Evolutionary conservation across 2,888 invertebrate species (phyloP), one percentile per base, ranked within the genome.

Genomic region (Ashinkailepas kermadecensis): DNA sequence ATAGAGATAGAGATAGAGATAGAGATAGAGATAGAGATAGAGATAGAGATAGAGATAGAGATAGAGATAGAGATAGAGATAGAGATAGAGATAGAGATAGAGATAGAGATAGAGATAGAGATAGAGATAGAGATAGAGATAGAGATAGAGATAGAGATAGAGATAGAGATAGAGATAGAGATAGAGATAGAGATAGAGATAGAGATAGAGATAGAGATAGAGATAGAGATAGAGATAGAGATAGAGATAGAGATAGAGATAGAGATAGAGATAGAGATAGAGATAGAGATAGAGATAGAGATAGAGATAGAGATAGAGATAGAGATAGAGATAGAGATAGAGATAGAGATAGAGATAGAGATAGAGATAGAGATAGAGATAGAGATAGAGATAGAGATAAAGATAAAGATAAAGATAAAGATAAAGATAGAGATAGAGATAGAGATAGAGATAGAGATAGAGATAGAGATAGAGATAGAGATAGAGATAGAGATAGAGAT

Each of bases 321-420:
- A 25, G 23, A 39, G 39, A 25, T 9, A 25, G 74, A 70, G 25
- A 25, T 9, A 25, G 39, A 39, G 74, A 70, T 9, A 70, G 74
- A 25, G 39, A 81, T 65, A 81, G 57, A 81, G 57, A 81, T 65
- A 81, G 57, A 81, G 57, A 81, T 65, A 81, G 57, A 81, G 57
- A 62, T 10, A 81, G n/a, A 23, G n/a, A 59, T 10, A 62, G 57
- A 57, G 21, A 64, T 10, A 62, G 23, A 59, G 62, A 58, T 59
- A 23, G 25, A 25, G 21, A 81, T 10, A n/a, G 59, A 81, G 62
- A 21, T 11, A 81, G 23, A 81, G 39, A 81, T 9, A 70, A 15
- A 23, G 74, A 23, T 9, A 25, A 15, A 70, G 25, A 25, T 9
- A 70, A 15, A 70, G 74, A 70, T 9, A 70, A 15, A 70, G 74